phyloP scores from a whole-genome alignment of 2,797 vertebrate genomes.

The Gymnodraco acuticeps region DNA sequence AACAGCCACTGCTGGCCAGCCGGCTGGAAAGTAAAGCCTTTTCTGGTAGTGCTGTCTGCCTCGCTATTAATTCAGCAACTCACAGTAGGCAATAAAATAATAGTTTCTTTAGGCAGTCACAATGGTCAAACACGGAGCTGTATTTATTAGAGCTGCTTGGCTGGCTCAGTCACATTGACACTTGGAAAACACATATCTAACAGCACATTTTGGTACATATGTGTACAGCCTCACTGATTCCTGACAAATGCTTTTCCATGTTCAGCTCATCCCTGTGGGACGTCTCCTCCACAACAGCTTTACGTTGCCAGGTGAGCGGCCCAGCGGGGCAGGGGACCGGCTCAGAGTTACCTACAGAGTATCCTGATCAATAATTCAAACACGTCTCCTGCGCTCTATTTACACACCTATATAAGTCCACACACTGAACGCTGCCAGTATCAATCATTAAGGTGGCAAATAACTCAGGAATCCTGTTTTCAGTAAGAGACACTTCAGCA shows the following conservation, averaged over 20 bases:
- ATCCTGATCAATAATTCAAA: conserved; percentile 76
- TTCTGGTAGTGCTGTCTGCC: conserved; percentile 36
- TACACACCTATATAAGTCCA: conserved; percentile 37
- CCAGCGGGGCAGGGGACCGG: conserved; percentile 23
- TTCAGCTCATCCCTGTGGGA: conserved; percentile 34
- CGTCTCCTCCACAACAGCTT: conserved; percentile 36
- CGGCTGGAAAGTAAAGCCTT: conserved; percentile 45
- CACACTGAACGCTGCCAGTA: conserved; percentile 45
- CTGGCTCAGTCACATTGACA: not conserved
- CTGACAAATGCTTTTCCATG: conserved; percentile 19
- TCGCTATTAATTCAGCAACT: conserved; percentile 67
- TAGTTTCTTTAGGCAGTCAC: conserved; percentile 48
- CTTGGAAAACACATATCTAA: conserved; percentile 17
- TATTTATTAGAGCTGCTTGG: not conserved
- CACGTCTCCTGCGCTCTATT: conserved; percentile 64
- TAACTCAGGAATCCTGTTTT: conserved; percentile 44
- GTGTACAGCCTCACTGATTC: conserved; percentile 15
- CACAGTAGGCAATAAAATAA: conserved; percentile 45
- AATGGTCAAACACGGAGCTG: conserved; percentile 38
- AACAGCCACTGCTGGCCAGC: conserved; percentile 27
- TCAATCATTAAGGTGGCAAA: conserved; percentile 72
- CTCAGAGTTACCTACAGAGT: conserved; percentile 50
- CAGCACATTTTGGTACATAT: not conserved
- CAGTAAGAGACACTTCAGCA: not conserved
- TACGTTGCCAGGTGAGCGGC: conserved; percentile 64